phyloP scores from a whole-genome alignment of 2,113 vertebrate species.

The Tor tambroides region DNA sequence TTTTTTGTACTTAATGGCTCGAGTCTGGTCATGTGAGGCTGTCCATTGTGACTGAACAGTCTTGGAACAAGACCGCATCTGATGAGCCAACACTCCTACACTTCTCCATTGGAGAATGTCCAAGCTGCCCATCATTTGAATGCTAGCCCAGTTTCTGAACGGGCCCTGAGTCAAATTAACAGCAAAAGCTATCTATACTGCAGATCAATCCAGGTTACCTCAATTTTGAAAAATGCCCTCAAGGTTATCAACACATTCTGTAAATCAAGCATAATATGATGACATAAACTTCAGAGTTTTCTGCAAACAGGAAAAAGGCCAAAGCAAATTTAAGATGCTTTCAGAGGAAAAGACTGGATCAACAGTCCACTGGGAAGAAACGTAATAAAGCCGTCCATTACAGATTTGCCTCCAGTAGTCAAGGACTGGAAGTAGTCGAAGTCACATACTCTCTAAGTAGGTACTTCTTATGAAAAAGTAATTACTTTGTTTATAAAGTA shows the following conservation, averaged over 20 bases:
- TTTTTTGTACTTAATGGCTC: conserved; percentile 21
- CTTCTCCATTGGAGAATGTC: conserved; percentile 42
- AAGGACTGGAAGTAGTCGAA: neutral
- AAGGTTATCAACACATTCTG: conserved; percentile 38
- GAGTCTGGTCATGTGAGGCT: conserved; percentile 1
- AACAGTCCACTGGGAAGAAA: neutral
- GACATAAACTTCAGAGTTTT: neutral
- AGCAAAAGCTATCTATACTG: conserved; percentile 28
- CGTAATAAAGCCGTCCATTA: neutral
- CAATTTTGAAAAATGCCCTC: conserved; percentile 6
- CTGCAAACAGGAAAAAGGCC: conserved; percentile 14
- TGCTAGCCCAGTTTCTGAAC: conserved; percentile 33
- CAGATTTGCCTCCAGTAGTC: neutral
- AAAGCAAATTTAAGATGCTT: neutral
- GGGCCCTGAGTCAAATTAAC: conserved; percentile 47
- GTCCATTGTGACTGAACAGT: conserved; percentile 35
- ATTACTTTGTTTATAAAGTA: neutral
- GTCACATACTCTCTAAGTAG: neutral
- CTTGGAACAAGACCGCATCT: conserved; percentile 41
- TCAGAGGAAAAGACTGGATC: neutral
- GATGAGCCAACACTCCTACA: conserved; percentile 44
- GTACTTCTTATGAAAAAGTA: neutral
- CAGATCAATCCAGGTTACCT: conserved; percentile 43
- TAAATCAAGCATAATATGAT: neutral
- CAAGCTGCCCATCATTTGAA: conserved; percentile 49